Evolutionary conservation across 1,140 invertebrate genomes (phyloP).

Genomic region (Drosophila kepulauana): DNA sequence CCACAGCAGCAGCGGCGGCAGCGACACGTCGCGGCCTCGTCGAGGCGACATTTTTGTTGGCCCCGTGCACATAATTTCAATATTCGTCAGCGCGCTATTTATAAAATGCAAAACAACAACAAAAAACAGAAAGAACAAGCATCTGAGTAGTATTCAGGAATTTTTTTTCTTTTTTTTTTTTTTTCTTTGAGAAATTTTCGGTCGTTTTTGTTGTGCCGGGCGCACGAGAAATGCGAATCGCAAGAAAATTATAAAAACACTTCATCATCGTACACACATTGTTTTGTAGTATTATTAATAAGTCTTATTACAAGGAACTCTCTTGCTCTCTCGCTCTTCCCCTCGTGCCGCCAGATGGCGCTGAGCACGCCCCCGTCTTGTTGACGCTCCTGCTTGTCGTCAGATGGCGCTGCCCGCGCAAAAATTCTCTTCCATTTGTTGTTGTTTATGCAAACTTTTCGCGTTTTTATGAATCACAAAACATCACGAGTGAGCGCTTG

Average conservation of each 20-base stretch:
- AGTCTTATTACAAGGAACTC: conserved; percentile 65
- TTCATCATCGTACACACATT: conserved; percentile 53
- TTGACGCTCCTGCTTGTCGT: conserved; percentile 18
- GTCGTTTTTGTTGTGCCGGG: conserved; percentile 59
- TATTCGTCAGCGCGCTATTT: conserved; percentile 82
- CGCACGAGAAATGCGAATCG: conserved; percentile 50
- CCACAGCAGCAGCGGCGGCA: conserved; percentile 9
- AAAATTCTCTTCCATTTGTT: conserved; percentile 38
- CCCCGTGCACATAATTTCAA: conserved; percentile 81
- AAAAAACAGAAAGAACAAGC: conserved; percentile 31
- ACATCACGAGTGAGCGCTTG: background rate
- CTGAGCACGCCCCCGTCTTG: conserved; percentile 20
- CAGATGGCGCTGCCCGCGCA: conserved; percentile 51
- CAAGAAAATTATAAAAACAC: conserved; percentile 61
- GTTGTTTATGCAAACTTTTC: conserved; percentile 53
- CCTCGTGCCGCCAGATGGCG: conserved; percentile 12
- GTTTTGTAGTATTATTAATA: conserved; percentile 21
- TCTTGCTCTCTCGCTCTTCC: conserved; percentile 14
- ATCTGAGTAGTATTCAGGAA: conserved; percentile 73
- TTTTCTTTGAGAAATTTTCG: conserved; percentile 56
- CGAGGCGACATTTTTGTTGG: conserved; percentile 81
- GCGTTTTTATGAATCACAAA: conserved; percentile 47
- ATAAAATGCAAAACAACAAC: conserved; percentile 64
- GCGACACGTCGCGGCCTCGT: conserved; percentile 39
- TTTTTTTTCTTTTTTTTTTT: conserved; percentile 35